Evolutionary conservation across 2,888 invertebrate genomes (phyloP), one percentile per base, ranked within the genome.

Genomic region (Microplitis manilae): DNA sequence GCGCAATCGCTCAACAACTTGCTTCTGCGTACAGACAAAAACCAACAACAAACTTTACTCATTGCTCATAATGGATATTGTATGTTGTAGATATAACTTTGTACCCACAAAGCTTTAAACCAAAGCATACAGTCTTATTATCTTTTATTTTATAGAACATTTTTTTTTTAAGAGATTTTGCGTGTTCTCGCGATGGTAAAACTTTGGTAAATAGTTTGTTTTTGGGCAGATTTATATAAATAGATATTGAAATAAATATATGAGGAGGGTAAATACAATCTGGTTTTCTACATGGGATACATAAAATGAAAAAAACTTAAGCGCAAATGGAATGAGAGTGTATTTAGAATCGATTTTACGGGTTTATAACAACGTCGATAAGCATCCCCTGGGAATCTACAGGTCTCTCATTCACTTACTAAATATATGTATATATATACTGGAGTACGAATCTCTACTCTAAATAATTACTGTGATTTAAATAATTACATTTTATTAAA

Each of bases 1-100:
- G 68, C 93, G 90, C 81, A 93, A 88, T 83, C 92, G 90, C 78
- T 92, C 92, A 30, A 93, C 90, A 38, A 93, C 92, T 82, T 91
- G 87, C 90, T 92, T 93, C 93, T 93, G 89, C 79, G 90, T 87
- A 80, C 41, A 69, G 59, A 61, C 62, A 77, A 79, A 78, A 77
- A 72, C 17, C 75, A 73, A 79, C 80, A 79, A 80, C 77, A 77
- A 80, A 79, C 72, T 82, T 82, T 76, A 81, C 72, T 80, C 81
- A 79, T 79, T 73, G 75, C 71, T 73, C 76, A 70, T 79, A 81
- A 80, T 79, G 72, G 70, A 77, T 64, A 76, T 76, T 67, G 67
- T 77, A 62, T 59, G 7, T 41, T 50, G 30, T 75, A 62, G 13
- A 50, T 50, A 13, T 50, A 30, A 75, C 69, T 62, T 69, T 69